Evolutionary conservation across 2,113 vertebrate species (phyloP).

Genomic region (Hypocryptadius cinnamomeus): DNA sequence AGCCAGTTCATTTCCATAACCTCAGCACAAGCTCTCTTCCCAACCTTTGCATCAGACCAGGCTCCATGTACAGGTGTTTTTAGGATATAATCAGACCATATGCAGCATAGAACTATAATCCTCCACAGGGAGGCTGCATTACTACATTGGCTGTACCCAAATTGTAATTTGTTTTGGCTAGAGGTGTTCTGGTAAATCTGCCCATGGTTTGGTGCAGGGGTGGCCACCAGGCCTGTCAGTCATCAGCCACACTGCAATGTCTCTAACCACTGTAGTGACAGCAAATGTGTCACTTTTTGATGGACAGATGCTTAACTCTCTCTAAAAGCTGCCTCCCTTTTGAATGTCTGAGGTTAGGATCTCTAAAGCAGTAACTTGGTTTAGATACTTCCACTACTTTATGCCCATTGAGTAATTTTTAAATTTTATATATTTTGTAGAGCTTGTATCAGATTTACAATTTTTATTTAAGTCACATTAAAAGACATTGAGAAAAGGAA

Average conservation of each 20-base stretch:
- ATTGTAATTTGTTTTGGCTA: background rate
- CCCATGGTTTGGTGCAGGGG: background rate
- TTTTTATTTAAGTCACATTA: background rate
- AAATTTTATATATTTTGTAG: background rate
- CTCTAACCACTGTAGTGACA: background rate
- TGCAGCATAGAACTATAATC: background rate
- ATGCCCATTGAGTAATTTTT: background rate
- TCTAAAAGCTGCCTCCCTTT: background rate
- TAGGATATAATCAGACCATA: background rate
- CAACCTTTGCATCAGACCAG: background rate
- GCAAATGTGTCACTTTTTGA: background rate
- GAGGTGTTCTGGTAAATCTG: background rate
- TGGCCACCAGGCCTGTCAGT: background rate
- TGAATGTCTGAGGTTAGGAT: background rate
- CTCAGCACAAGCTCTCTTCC: background rate
- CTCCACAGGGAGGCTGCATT: background rate
- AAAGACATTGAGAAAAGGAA: background rate
- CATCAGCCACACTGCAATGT: background rate
- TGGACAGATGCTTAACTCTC: background rate
- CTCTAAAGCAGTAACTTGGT: background rate
- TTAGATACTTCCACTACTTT: background rate
- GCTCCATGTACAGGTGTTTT: background rate
- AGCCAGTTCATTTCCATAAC: slow-evolving; percentile 13
- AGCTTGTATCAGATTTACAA: background rate
- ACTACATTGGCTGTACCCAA: background rate